Conservation (phyloP, 2,888 invertebrate species). For the Dyspetes luteomarginatus region DNA sequence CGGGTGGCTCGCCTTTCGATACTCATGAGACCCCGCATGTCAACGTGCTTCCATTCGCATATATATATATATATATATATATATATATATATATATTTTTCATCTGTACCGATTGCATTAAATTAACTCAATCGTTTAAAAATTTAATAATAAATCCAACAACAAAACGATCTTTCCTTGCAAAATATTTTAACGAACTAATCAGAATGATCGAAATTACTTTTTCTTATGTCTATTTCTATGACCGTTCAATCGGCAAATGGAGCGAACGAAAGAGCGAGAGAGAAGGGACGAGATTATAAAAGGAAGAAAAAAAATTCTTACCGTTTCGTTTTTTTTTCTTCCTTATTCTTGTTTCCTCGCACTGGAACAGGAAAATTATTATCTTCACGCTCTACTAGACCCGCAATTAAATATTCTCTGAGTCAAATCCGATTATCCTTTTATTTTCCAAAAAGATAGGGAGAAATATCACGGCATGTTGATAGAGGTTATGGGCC, state of each 20-base stretch:
- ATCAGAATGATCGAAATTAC: background rate
- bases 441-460: too few relatives aligned
- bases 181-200: background rate
- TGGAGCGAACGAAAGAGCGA: background rate
- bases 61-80: background rate
- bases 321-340: background rate
- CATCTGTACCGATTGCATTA: background rate
- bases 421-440: background rate
- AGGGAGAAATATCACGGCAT: too few relatives aligned
- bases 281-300: background rate
- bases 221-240: conserved; percentile 1
- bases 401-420: background rate
- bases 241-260: background rate
- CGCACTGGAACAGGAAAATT: background rate
- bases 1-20: conserved; percentile 23
- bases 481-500: too few relatives aligned
- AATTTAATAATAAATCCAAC: background rate
- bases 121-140: background rate
- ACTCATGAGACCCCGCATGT: conserved; percentile 48
- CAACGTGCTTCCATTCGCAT: conserved; percentile 53
- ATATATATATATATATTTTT: too few relatives aligned
- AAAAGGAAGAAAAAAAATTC: background rate
- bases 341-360: background rate
- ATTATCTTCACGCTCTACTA: background rate
- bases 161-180: background rate